Evolutionary conservation across 1,140 invertebrate genomes (phyloP), one percentile per base, ranked within the genome.

Genomic region (Heliothis subflexa): DNA sequence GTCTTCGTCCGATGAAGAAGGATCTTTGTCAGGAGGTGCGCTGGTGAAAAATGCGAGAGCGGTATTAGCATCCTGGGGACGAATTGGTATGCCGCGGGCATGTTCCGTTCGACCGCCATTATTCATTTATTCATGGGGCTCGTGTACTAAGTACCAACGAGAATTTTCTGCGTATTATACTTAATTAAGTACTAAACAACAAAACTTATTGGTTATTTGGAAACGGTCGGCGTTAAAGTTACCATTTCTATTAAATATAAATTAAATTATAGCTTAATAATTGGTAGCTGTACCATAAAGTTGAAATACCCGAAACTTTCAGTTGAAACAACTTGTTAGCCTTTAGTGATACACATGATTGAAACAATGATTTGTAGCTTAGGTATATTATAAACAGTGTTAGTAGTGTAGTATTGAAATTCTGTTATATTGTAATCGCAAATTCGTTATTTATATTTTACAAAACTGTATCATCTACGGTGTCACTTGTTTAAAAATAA

Each of bases 71-170:
- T 87, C 90, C 78, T 83, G 75, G 66, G 82, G 85, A 88, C 84
- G 88, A 89, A 92, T 93, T 92, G 88, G 91, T 93, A 92, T 93
- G 88, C 92, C 88, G 87, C 84, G 72, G 82, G 87, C 89, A 87
- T 83, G 83, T 89, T 84, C 85, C 82, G 79, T 85, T 88, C 88
- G 86, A 88, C 88, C 86, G 89, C 86, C 85, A 93, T 94, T 93
- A 91, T 92, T 94, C 92, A 93, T 93, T 92, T 91, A 92, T 93
- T 93, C 91, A 93, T 92, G 87, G 87, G 80, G 80, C 85, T 85
- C 87, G 82, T 89, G 85, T 90, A 88, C 88, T 86, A 83, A 88
- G 81, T 82, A 85, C 78, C 80, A 72, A 78, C 82, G 82, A 84
- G 83, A 90, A 87, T 89, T 88, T 86, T 76, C 86, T 86, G 80